A percentile compares a stretch with the other conserved stretches of the same genome.
Evolutionary conservation across 2,888 invertebrate species (phyloP).

Genomic region (Polyploca ridens): DNA sequence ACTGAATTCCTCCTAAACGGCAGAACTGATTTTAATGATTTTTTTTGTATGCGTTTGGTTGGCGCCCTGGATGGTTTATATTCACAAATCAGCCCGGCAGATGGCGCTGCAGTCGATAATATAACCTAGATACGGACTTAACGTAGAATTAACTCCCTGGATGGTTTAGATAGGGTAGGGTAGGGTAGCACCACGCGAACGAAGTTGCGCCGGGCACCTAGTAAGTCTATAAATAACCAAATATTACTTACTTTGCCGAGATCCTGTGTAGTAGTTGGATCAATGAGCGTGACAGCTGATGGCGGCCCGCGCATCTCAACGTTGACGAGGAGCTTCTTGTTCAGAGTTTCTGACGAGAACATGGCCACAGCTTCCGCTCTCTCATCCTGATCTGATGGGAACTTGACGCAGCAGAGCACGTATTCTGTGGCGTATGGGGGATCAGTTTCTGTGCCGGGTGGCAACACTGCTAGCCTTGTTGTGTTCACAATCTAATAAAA

Average conservation of each 20-base stretch:
- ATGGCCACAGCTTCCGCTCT: slow-evolving; percentile 89
- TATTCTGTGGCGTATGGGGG: slow-evolving; percentile 95
- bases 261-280: slow-evolving; percentile 75
- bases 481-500: slow-evolving; percentile 86
- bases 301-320: slow-evolving; percentile 89
- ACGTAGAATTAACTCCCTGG: too few species aligned
- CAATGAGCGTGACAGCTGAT: slow-evolving; percentile 82
- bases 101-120: too few species aligned
- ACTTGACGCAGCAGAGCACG: slow-evolving; percentile 91
- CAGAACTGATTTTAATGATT: too few species aligned
- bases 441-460: slow-evolving; percentile 87
- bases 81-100: too few species aligned
- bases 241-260: slow-evolving; percentile 74
- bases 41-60: too few species aligned
- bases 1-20: too few species aligned
- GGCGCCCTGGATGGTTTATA: too few species aligned
- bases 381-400: slow-evolving; percentile 95
- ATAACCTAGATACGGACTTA: too few species aligned
- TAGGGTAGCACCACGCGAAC: too few species aligned
- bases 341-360: slow-evolving; percentile 86
- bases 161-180: too few species aligned
- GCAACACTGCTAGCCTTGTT: slow-evolving; percentile 92
- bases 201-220: too few species aligned
- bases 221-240: too few species aligned
- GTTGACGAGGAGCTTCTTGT: slow-evolving; percentile 92